Evolutionary conservation across 2,797 vertebrate species (phyloP).

Genomic region (Gallinago nigripennis): DNA sequence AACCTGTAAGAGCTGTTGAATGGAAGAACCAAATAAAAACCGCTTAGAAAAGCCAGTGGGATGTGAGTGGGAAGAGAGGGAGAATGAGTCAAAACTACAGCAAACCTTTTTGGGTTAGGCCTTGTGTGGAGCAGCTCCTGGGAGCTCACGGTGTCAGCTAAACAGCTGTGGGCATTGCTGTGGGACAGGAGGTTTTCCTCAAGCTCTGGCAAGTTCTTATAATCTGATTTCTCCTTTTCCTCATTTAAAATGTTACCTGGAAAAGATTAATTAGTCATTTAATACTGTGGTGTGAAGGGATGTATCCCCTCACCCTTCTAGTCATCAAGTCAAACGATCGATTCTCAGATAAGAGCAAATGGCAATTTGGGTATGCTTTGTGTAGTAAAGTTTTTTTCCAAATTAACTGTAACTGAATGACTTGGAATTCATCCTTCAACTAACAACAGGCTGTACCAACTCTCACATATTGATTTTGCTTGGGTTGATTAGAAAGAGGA

Average conservation of each 20-base stretch:
- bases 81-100: not conserved
- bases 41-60: not conserved
- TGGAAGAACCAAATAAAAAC: not conserved
- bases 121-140: not conserved
- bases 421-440: not conserved
- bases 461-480: constrained; percentile 34
- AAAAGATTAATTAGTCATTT: not conserved
- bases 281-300: not conserved
- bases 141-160: not conserved
- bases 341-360: constrained; percentile 1
- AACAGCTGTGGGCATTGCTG: not conserved
- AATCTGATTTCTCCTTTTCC: not conserved
- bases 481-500: constrained; percentile 7
- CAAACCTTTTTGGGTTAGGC: not conserved
- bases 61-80: constrained; percentile 16
- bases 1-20: not conserved
- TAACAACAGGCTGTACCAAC: not conserved
- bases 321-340: not conserved
- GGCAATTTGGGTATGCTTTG: not conserved
- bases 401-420: constrained; percentile 14
- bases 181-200: not conserved
- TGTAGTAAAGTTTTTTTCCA: not conserved
- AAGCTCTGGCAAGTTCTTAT: not conserved
- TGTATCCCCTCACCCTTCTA: not conserved
- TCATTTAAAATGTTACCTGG: not conserved